Evolutionary conservation across 1,140 invertebrate genomes (phyloP).

Genomic region (Brachionus asplanchnoidis): DNA sequence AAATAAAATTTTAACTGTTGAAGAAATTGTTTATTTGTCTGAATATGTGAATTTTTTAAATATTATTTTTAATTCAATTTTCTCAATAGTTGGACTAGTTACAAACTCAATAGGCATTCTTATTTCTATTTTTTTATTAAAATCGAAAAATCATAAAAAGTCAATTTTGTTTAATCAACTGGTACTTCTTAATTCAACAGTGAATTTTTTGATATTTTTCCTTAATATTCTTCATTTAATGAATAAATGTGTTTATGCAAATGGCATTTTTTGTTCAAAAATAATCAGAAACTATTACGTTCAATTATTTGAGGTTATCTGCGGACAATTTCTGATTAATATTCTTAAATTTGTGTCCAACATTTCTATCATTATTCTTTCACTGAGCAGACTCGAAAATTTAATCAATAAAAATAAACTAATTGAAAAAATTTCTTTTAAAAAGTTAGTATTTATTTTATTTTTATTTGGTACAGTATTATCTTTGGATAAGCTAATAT

Average conservation of each 20-base stretch:
- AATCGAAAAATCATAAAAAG: background rate
- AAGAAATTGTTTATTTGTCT: background rate
- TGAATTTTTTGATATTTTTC: background rate
- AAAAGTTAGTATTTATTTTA: background rate
- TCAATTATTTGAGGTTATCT: background rate
- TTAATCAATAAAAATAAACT: background rate
- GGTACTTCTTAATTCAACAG: background rate
- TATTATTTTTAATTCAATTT: background rate
- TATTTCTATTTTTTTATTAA: background rate
- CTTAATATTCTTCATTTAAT: background rate
- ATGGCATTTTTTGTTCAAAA: background rate
- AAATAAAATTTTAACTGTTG: background rate
- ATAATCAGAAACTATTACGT: background rate
- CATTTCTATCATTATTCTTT: background rate
- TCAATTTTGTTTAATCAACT: background rate
- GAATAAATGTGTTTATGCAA: background rate
- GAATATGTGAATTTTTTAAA: background rate
- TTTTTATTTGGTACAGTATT: background rate
- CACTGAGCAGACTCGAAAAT: background rate
- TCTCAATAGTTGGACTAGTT: background rate
- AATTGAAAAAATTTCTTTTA: background rate
- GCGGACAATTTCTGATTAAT: background rate
- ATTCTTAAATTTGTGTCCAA: background rate
- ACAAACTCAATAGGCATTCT: background rate
- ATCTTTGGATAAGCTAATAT: background rate